Evolutionary conservation across 2,888 invertebrate genomes (phyloP).

Genomic region (Eucera pruinosa): DNA sequence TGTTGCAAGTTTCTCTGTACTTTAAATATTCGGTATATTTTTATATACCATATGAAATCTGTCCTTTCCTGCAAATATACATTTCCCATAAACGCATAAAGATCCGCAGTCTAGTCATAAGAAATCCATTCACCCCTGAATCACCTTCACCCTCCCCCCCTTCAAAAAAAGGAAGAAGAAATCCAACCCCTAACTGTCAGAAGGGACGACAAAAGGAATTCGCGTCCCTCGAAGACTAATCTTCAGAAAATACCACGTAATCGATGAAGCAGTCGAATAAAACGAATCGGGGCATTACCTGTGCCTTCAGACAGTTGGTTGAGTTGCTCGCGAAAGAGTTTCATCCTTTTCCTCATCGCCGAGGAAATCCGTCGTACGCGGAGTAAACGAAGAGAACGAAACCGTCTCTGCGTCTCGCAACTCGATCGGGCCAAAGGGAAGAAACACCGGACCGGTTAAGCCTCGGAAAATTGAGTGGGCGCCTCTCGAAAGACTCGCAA

Average conservation of each 20-base stretch:
- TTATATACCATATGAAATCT: too few species aligned
- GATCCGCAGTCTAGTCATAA: too few species aligned
- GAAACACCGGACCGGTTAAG: slow-evolving; percentile 75
- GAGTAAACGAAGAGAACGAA: slow-evolving; percentile 64
- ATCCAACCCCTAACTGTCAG: neutral
- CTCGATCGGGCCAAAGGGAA: slow-evolving; percentile 52
- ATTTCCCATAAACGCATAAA: too few species aligned
- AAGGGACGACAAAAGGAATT: slow-evolving; percentile 10
- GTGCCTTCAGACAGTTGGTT: neutral
- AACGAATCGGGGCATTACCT: slow-evolving; percentile 48
- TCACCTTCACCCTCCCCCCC: neutral
- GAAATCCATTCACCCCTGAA: neutral
- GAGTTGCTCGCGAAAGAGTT: neutral
- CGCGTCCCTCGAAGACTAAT: slow-evolving; percentile 44
- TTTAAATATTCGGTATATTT: too few species aligned
- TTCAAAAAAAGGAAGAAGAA: neutral
- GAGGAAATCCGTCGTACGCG: slow-evolving; percentile 28
- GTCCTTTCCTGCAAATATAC: too few species aligned
- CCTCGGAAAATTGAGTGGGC: slow-evolving; percentile 82
- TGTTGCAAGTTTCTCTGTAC: too few species aligned
- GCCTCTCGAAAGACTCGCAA: slow-evolving; percentile 48
- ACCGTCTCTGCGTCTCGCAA: slow-evolving; percentile 69
- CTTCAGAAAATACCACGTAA: slow-evolving; percentile 55
- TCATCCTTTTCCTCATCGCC: neutral
- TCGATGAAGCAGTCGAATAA: slow-evolving; percentile 50